Evolutionary conservation across 30 jellyfish, hydroid and myxozoan genomes (phyloP), one percentile per base, ranked within the genome.

Genomic region (Aurelia aurita): DNA sequence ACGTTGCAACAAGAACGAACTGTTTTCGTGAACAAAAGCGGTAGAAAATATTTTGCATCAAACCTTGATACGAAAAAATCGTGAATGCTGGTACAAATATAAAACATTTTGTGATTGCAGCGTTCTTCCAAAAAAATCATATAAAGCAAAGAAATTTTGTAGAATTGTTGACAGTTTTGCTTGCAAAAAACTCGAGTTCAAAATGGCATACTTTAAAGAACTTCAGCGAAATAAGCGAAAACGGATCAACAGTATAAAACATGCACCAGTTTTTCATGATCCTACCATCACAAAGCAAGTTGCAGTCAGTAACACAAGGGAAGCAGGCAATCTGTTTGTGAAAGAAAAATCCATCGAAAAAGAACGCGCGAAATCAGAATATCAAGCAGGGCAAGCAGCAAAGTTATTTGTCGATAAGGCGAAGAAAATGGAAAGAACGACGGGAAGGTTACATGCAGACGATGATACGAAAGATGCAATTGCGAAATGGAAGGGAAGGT

Each of bases 141-240:
- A 39, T 0, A 39, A 39, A 39, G 14, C 51, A 39, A 39, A 2
- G 51, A 39, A 6, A 15, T 39, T 39, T 39, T 39, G 15, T 39
- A 39, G 13, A 39, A 39, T 61, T 22, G 31, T 3, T n/a, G n/a
- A n/a, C n/a, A 58, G 5, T 4, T 8, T 27, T 22, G 73, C 35
- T 19, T 0, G 8, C 39, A 61, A 14, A 9, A 14, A 22, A 19
- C 19, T 14, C 19, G 22, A 22, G 53, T 9, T 35, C n/a, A 49
- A 6, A 31, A 70, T 70, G 82, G 43, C 82, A 16, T 49, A 70
- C 51, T 39, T 70, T 3, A 35, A 39, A 45, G 11, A 16, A n/a
- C 69, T 70, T 11, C 82, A 70, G 67, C 55, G 19, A 19, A 34
- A 70, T 47, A 70, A 70, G 49, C 82, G 27, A 14, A 70, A 46